Evolutionary conservation across 2,888 invertebrate genomes (phyloP).

Genomic region (Frankliniella intonsa): DNA sequence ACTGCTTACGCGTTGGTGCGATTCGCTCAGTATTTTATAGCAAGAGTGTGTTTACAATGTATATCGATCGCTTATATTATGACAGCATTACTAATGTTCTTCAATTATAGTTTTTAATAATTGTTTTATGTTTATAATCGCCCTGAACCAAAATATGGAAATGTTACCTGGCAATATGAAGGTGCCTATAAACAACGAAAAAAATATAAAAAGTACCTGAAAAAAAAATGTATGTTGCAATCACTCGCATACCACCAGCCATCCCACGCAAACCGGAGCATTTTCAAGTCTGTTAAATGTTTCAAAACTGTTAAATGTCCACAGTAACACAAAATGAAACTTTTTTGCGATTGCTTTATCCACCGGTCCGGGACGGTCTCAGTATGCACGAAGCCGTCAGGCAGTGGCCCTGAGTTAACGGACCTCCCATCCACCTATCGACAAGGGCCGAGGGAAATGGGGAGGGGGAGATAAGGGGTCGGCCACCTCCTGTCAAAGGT

Average conservation of each 20-base stretch:
- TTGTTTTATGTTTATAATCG: constrained; percentile 25
- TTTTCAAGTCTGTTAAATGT: not conserved
- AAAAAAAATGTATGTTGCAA: not conserved
- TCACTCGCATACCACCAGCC: not conserved
- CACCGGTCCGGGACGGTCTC: not conserved
- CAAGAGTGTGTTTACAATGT: constrained; percentile 25
- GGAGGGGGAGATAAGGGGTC: not conserved
- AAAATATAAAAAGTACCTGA: constrained; percentile 10
- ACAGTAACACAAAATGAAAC: not conserved
- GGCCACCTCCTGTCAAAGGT: constrained; percentile 21
- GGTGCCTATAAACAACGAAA: constrained; percentile 22
- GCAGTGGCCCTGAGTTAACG: not conserved
- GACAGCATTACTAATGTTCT: constrained; percentile 26
- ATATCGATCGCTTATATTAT: constrained; percentile 18
- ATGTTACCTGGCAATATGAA: constrained; percentile 22
- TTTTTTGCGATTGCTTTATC: not conserved
- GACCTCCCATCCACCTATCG: not conserved
- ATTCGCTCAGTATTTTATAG: constrained; percentile 23
- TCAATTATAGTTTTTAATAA: constrained; percentile 24
- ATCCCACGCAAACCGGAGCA: not conserved
- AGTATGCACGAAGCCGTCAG: not conserved
- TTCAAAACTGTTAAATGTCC: not conserved
- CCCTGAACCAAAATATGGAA: constrained; percentile 25
- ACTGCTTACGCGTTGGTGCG: constrained; percentile 18
- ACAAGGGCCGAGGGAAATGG: not conserved